Evolutionary conservation across 2,113 vertebrate genomes (phyloP).

Genomic region (Lasiurus borealis): DNA sequence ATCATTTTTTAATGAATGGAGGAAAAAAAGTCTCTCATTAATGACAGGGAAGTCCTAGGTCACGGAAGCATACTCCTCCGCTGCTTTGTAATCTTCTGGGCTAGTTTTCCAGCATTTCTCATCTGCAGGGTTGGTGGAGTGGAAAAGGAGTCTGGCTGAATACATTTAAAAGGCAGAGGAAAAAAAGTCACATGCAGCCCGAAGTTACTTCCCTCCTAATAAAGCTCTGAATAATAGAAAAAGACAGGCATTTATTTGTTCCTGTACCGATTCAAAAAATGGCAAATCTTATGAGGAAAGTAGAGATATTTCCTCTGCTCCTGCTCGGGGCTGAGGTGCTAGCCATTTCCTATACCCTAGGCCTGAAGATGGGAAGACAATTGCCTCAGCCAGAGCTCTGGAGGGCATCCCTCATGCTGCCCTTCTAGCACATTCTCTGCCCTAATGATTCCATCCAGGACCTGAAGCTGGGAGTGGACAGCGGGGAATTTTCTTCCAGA

Average conservation of each 20-base stretch:
- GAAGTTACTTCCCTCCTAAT: slow-evolving; percentile 36
- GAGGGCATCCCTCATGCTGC: not conserved
- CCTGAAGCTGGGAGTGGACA: slow-evolving; percentile 57
- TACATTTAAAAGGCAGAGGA: not conserved
- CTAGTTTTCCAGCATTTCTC: not conserved
- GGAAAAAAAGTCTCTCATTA: not conserved
- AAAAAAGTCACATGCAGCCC: not conserved
- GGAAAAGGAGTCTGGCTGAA: not conserved
- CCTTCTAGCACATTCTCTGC: not conserved
- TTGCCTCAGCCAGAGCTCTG: not conserved
- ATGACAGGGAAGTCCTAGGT: not conserved
- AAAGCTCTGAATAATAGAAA: slow-evolving; percentile 40
- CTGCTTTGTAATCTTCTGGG: not conserved
- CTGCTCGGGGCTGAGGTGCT: not conserved
- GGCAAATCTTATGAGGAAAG: not conserved
- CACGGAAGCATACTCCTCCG: not conserved
- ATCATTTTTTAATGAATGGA: not conserved
- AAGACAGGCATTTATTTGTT: slow-evolving; percentile 48
- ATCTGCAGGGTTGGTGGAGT: not conserved
- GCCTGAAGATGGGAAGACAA: not conserved
- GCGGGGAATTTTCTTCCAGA: slow-evolving; percentile 59
- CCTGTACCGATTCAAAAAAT: slow-evolving; percentile 20
- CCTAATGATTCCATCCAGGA: not conserved
- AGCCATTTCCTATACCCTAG: not conserved
- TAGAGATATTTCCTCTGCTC: not conserved